phyloP scores from a whole-genome alignment of 2,113 vertebrate genomes.

The Tyto alba region DNA sequence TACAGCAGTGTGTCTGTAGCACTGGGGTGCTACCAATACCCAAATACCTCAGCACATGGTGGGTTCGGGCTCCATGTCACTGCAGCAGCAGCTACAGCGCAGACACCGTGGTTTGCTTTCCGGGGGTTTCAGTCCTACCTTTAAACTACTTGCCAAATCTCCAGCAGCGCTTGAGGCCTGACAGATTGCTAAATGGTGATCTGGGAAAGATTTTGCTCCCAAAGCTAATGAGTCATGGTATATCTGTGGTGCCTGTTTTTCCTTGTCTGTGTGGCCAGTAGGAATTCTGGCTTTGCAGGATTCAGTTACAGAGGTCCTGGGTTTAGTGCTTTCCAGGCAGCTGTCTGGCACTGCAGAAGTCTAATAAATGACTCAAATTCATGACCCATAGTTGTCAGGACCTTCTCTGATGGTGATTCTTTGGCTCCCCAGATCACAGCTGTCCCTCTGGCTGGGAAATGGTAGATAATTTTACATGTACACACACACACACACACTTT shows the following conservation, averaged over 20 bases:
- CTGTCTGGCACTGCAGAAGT: neutral
- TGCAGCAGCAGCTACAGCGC: neutral
- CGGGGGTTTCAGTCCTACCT: neutral
- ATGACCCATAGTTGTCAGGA: neutral
- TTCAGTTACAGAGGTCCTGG: neutral
- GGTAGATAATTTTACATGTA: neutral
- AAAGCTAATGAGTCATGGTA: neutral
- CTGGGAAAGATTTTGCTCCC: neutral
- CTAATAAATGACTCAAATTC: neutral
- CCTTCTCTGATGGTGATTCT: neutral
- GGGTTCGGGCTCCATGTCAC: neutral
- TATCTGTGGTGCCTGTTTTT: neutral
- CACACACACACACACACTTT: neutral
- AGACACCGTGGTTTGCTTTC: neutral
- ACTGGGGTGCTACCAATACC: neutral
- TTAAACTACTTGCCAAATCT: neutral
- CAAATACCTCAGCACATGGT: neutral
- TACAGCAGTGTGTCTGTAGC: neutral
- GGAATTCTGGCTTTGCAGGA: neutral
- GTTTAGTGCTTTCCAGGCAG: neutral
- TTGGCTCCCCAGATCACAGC: neutral
- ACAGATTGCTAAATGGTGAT: neutral
- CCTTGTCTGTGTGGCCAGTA: neutral
- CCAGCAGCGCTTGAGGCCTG: rapidly evolving
- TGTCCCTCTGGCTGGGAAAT: neutral